Conservation (phyloP, 1,140 invertebrate species). For the Pristionchus pacificus region DNA sequence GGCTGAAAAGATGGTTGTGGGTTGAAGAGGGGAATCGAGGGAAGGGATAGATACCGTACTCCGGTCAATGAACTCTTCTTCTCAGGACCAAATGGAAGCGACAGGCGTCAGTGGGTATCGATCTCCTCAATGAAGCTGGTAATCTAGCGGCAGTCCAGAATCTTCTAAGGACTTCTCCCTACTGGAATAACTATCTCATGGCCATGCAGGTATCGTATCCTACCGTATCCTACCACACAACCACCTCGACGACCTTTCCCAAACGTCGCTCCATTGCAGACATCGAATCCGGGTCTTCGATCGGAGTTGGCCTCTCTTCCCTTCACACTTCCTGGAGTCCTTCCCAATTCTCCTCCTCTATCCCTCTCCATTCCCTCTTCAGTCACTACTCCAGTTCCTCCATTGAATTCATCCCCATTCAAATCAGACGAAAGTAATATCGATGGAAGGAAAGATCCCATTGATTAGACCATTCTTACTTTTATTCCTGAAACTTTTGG, state of each 20-base stretch:
- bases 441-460: no score
- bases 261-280: no score
- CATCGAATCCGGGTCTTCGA: conserved; percentile 9
- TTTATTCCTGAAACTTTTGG: no score
- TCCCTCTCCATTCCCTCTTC: conserved; percentile 5
- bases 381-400: conserved; percentile 13
- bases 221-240: no score
- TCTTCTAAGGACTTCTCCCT: conserved; percentile 73
- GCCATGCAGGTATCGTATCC: conserved; percentile 43
- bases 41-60: conserved; percentile 8
- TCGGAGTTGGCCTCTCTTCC: conserved; percentile 6
- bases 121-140: conserved; percentile 88
- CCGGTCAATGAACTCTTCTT: conserved; percentile 49
- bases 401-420: no score
- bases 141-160: conserved; percentile 94
- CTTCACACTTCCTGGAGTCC: no score
- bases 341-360: conserved; percentile 2
- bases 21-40: conserved; percentile 12
- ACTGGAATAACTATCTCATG: conserved; percentile 66
- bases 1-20: conserved; percentile 20
- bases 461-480: no score
- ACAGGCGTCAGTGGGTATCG: conserved; percentile 91
- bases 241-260: no score
- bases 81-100: conserved; percentile 98
- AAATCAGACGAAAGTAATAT: no score